Evolutionary conservation across 2,113 vertebrate genomes (phyloP).

Genomic region (Eptatretus burgeri): DNA sequence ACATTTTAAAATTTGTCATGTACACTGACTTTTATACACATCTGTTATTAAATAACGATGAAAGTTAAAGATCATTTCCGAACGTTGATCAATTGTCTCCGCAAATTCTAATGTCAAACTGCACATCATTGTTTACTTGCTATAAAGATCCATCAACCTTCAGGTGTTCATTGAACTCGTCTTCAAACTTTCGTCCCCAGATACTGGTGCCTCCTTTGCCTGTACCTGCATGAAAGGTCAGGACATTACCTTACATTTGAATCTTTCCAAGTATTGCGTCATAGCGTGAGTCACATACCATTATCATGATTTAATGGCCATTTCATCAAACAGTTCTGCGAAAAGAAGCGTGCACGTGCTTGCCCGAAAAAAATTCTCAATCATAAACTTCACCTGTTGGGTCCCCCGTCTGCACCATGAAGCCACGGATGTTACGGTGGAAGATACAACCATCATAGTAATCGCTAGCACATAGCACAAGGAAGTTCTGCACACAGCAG

Average conservation of each 20-base stretch:
- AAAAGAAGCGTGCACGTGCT: too few species aligned
- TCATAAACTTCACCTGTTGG: constrained; percentile 34
- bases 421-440: constrained; percentile 89
- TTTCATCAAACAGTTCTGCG: too few species aligned
- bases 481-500: constrained; percentile 40
- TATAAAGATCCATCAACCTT: constrained; percentile 26
- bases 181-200: constrained; percentile 84
- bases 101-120: too few species aligned
- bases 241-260: too few species aligned
- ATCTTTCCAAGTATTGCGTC: too few species aligned
- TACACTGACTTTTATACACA: too few species aligned
- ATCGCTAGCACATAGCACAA: constrained; percentile 61
- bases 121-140: too few species aligned
- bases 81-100: too few species aligned
- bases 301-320: too few species aligned
- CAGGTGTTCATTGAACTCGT: constrained; percentile 76
- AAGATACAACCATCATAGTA: constrained; percentile 67
- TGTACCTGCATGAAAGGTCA: constrained; percentile 23
- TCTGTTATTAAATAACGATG: fast-evolving
- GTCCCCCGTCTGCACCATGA: constrained; percentile 94
- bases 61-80: too few species aligned
- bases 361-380: background rate
- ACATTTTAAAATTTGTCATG: too few species aligned
- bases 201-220: constrained; percentile 88
- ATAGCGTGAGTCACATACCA: too few species aligned